phyloP scores from a whole-genome alignment of 2,113 vertebrate genomes.

The Tichodroma muraria region DNA sequence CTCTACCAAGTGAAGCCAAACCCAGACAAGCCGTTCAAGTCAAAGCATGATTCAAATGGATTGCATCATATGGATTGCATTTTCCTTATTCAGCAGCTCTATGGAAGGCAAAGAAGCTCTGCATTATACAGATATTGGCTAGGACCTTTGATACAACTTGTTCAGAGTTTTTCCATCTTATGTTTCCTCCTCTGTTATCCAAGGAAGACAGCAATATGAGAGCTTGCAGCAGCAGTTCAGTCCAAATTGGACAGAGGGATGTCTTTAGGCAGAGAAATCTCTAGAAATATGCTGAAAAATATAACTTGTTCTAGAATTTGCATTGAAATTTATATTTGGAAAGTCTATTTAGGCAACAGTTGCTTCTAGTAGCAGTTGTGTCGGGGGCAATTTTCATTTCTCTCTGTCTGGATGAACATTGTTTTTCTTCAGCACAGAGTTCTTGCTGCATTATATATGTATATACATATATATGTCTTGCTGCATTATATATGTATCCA shows the following conservation, averaged over 20 bases:
- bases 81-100: conserved; percentile 34
- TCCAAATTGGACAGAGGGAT: neutral
- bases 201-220: neutral
- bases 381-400: neutral
- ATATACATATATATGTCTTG: neutral
- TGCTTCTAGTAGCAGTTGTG: neutral
- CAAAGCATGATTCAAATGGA: conserved; percentile 28
- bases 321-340: neutral
- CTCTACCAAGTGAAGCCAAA: neutral
- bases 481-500: neutral
- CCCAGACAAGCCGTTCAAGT: neutral
- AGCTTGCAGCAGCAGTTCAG: neutral
- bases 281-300: neutral
- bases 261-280: neutral
- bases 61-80: conserved; percentile 11
- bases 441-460: neutral
- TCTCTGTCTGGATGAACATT: neutral
- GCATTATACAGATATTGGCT: neutral
- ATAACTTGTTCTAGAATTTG: neutral
- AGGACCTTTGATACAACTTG: conserved; percentile 3
- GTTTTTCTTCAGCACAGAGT: neutral
- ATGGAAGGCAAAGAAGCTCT: neutral
- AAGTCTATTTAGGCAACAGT: neutral
- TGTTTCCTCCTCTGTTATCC: neutral
- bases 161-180: neutral